Conservation (phyloP, 2,888 invertebrate genomes). For the Perithous albicinctus region DNA sequence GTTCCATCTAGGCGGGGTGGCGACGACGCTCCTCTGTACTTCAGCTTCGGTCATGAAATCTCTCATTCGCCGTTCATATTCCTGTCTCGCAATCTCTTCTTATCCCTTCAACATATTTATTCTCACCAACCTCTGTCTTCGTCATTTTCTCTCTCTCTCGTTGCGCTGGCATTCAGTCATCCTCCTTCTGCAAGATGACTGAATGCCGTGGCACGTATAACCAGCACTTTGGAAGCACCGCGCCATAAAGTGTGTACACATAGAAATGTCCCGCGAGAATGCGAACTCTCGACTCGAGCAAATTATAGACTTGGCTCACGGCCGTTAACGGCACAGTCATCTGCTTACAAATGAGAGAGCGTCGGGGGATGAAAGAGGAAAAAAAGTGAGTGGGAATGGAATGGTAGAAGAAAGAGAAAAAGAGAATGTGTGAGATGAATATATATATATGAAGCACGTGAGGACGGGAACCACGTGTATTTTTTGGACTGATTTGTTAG, state of each 20-base stretch:
- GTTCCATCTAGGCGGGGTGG: constrained; percentile 83
- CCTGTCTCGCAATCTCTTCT: constrained; percentile 66
- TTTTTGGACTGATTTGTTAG: constrained; percentile 64
- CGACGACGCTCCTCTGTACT: constrained; percentile 65
- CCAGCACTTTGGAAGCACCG: constrained; percentile 77
- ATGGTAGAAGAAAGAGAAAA: constrained; percentile 54
- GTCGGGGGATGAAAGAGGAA: constrained; percentile 60
- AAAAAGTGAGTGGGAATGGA: constrained; percentile 38
- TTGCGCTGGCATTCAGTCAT: constrained; percentile 59
- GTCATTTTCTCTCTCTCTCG: constrained; percentile 49
- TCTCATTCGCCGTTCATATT: constrained; percentile 62
- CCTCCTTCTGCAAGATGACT: constrained; percentile 28
- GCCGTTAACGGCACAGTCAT: constrained; percentile 82
- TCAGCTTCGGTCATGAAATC: constrained; percentile 57
- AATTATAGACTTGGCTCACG: constrained; percentile 83
- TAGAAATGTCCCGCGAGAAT: constrained; percentile 46
- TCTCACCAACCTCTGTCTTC: constrained; percentile 51
- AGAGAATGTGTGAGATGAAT: constrained; percentile 54
- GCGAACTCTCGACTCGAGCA: constrained; percentile 73
- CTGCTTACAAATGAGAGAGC: constrained; percentile 76
- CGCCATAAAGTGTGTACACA: constrained; percentile 73
- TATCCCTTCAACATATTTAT: constrained; percentile 57
- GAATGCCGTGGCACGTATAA: constrained; percentile 75
- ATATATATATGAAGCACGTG: constrained; percentile 49
- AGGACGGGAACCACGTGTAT: constrained; percentile 56